These are phyloP conservation scores for Catocala nupta DNA, from an alignment of 2,888 invertebrate species.

Conservation along the genomic window DNA sequence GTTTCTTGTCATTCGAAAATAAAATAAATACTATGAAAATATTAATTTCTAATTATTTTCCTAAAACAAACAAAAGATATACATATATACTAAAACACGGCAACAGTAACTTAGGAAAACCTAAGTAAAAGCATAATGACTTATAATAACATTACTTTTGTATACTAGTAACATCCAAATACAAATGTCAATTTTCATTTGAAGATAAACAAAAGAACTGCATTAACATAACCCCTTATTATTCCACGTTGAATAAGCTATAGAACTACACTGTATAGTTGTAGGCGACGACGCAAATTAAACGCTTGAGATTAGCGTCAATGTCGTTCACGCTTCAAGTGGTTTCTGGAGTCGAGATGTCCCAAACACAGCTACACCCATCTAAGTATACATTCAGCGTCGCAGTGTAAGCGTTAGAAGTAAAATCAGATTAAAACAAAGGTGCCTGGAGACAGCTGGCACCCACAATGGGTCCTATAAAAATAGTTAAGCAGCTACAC, in stretches of 20 bases:
- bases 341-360: slow-evolving; percentile 25
- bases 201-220: too few species aligned
- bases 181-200: not conserved
- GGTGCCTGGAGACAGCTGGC: slow-evolving; percentile 3
- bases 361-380: slow-evolving; percentile 6
- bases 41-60: too few species aligned
- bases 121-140: too few species aligned
- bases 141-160: too few species aligned
- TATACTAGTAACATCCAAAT: not conserved
- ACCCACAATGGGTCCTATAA: not conserved
- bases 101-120: too few species aligned
- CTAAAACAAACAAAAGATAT: too few species aligned
- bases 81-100: too few species aligned
- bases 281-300: slow-evolving; percentile 15
- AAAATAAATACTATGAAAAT: too few species aligned
- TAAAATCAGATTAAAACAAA: slow-evolving; percentile 8
- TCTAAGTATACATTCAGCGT: not conserved
- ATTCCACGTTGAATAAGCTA: not conserved
- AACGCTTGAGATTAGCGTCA: slow-evolving; percentile 22
- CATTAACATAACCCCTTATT: not conserved
- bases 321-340: slow-evolving; percentile 19
- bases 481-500: not conserved
- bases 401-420: not conserved
- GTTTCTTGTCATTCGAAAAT: too few species aligned
- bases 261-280: not conserved